Conservation (phyloP, 2,888 invertebrate species). For the Meta bourneti region DNA sequence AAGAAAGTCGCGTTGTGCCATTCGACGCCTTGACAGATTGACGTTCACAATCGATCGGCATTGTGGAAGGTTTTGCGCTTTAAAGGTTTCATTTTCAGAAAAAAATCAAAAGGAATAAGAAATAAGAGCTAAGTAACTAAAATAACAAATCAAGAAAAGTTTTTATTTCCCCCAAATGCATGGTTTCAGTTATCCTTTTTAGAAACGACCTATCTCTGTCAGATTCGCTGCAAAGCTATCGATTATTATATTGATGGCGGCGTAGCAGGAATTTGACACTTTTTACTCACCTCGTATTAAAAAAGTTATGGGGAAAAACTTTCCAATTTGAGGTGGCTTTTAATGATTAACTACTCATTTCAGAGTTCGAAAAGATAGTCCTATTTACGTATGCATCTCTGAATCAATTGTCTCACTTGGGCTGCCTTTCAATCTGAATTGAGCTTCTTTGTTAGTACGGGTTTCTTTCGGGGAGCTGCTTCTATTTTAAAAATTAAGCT, state of each 20-base stretch:
- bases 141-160: conserved; percentile 69
- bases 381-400: conserved; percentile 43
- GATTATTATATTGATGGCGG: conserved; percentile 66
- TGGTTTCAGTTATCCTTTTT: conserved; percentile 70
- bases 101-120: conserved; percentile 7
- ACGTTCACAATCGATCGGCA: conserved; percentile 64
- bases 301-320: conserved; percentile 20
- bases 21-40: conserved; percentile 70
- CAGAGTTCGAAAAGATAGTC: conserved; percentile 30
- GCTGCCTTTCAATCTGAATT: conserved; percentile 39
- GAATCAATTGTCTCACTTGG: conserved; percentile 49
- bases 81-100: conserved; percentile 64
- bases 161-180: conserved; percentile 70
- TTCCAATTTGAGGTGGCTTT: conserved; percentile 62
- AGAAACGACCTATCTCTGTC: conserved; percentile 56
- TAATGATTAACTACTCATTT: conserved; percentile 68
- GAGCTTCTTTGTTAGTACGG: conserved; percentile 37
- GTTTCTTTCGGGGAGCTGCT: not conserved
- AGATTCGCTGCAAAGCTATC: conserved; percentile 51
- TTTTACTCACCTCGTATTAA: conserved; percentile 37
- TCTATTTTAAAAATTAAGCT: conserved; percentile 4
- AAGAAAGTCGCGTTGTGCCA: conserved; percentile 62
- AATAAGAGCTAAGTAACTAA: conserved; percentile 69
- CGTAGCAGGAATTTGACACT: conserved; percentile 55
- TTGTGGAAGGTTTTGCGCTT: conserved; percentile 58